A percentile compares a stretch with the other conserved stretches of the same genome.
Evolutionary conservation across 2,113 vertebrate genomes (phyloP).

Genomic region (Xiphophorus maculatus): DNA sequence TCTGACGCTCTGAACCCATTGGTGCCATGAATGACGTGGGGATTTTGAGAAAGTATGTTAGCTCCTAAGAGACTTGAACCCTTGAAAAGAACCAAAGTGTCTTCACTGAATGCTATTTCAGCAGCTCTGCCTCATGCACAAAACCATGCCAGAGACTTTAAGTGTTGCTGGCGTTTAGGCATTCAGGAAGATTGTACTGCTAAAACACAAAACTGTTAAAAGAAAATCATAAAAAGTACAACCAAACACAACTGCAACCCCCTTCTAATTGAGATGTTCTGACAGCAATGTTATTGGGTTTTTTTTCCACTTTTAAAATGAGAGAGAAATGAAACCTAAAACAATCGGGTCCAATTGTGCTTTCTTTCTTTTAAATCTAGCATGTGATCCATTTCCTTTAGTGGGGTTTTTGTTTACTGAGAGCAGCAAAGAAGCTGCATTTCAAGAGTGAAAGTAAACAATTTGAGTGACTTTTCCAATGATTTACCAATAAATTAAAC

Average conservation of each 20-base stretch:
- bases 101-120: not conserved
- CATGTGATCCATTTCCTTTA: not conserved
- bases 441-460: not conserved
- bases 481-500: no score
- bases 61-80: no score
- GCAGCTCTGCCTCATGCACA: not conserved
- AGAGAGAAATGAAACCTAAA: slow-evolving; percentile 8
- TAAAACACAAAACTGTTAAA: not conserved
- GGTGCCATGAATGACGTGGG: not conserved
- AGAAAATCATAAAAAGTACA: not conserved
- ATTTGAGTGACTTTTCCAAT: no score
- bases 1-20: not conserved
- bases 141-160: not conserved
- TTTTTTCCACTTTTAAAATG: no score
- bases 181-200: not conserved
- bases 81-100: no score
- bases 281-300: no score
- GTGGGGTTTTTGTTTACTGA: not conserved
- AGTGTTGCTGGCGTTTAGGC: not conserved
- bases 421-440: slow-evolving; percentile 1
- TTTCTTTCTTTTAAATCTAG: slow-evolving; percentile 4
- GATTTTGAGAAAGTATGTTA: not conserved
- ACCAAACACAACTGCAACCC: not conserved
- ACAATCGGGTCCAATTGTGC: not conserved
- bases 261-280: no score